Percentiles rank a stretch among this genome's conserved stretches.
These are phyloP conservation scores for Caenorhabditis doughertyi DNA, from an alignment of 2,888 invertebrate genomes.

Conservation along the genomic window DNA sequence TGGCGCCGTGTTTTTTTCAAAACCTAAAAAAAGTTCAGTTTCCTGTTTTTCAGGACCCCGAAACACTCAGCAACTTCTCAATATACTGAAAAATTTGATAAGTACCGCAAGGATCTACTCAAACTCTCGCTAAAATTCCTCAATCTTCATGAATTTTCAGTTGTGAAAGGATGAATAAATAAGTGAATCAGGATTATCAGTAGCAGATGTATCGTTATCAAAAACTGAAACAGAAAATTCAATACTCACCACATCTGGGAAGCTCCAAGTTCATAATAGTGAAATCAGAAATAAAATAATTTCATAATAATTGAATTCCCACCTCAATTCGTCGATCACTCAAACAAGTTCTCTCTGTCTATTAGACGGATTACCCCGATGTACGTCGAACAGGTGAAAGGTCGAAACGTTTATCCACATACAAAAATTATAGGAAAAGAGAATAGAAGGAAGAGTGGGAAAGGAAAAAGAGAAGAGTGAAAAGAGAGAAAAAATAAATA, in stretches of 20 bases:
- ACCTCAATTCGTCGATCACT: not conserved
- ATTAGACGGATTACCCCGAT: conserved; percentile 11
- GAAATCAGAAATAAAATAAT: not conserved
- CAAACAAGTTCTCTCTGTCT: conserved; percentile 22
- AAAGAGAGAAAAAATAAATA: conserved; percentile 27
- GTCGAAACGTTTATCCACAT: conserved; percentile 49
- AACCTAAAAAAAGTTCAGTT: too few species aligned
- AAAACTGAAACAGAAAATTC: not conserved
- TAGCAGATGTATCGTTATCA: too few species aligned
- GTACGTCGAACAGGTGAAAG: conserved; percentile 8
- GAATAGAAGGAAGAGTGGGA: not conserved
- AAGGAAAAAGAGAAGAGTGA: not conserved
- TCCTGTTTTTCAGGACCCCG: too few species aligned
- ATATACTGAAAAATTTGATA: too few species aligned
- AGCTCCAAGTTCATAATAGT: conserved; percentile 49
- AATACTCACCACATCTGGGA: conserved; percentile 53
- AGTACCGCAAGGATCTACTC: too few species aligned
- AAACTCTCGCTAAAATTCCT: too few species aligned
- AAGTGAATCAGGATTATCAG: too few species aligned
- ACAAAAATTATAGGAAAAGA: not conserved
- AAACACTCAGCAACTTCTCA: too few species aligned
- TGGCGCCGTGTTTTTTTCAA: too few species aligned
- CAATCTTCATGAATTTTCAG: too few species aligned
- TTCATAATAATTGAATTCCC: not conserved
- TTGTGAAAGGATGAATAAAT: too few species aligned